Evolutionary conservation across 2,888 invertebrate species (phyloP).

Genomic region (Coronaproctus castanopsis): DNA sequence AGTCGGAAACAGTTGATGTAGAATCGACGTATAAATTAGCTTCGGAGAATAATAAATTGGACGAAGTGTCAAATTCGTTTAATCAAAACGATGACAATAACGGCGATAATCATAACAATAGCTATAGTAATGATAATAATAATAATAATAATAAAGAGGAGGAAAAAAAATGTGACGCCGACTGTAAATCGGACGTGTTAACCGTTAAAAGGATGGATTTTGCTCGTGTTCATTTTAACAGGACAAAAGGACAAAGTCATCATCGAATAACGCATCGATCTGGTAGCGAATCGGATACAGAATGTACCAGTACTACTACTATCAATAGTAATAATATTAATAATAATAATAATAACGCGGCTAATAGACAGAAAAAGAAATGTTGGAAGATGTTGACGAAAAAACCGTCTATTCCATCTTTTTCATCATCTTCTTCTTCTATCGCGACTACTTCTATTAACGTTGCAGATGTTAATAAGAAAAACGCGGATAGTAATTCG

Average conservation of each 20-base stretch:
- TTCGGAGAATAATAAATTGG: conserved; percentile 14
- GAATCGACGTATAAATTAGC: conserved; percentile 20
- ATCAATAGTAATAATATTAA: too few relatives aligned
- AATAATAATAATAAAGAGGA: too few relatives aligned
- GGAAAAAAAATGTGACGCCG: neutral
- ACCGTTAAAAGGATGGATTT: too few relatives aligned
- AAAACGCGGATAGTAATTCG: conserved; percentile 3
- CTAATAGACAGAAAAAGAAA: conserved; percentile 15
- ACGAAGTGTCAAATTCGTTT: conserved; percentile 5
- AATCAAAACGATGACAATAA: conserved; percentile 11
- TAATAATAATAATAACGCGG: too few relatives aligned
- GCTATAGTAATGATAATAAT: too few relatives aligned
- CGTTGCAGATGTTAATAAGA: too few relatives aligned
- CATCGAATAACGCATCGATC: conserved; percentile 16
- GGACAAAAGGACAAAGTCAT: neutral
- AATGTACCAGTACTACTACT: conserved; percentile 15
- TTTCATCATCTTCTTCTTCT: conserved; percentile 5
- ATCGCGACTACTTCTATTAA: neutral
- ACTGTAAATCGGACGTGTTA: neutral
- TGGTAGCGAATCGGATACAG: conserved; percentile 21
- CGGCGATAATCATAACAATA: conserved; percentile 10
- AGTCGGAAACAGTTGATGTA: conserved; percentile 37
- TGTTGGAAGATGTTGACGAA: conserved; percentile 2
- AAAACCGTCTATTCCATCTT: neutral
- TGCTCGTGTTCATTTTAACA: neutral